Evolutionary conservation across 2,797 vertebrate species (phyloP), one percentile per base, ranked within the genome.

Genomic region (Intellagama lesueurii): DNA sequence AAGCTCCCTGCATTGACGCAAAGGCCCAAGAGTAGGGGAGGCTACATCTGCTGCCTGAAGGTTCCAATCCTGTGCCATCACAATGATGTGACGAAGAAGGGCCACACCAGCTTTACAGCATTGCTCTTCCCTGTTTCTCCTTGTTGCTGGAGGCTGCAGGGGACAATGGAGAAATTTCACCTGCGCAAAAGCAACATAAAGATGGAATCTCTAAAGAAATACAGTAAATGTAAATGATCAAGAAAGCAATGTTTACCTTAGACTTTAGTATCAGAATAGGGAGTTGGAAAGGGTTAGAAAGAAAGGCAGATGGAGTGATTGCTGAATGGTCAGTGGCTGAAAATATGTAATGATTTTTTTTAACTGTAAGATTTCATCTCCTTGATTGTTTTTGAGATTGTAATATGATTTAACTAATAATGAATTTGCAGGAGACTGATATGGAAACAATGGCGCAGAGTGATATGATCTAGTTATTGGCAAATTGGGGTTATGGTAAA

Each of bases 171-270:
- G 4, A 44, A 1, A 12, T 68, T 75, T 56, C 40, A 12, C 9
- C 56, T 85, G 16, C 66, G 32, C 26, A 84, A 69, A 81, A 82
- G 11, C 72, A 56, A 68, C 32, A 44, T 26, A 14, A 90, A 90
- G 72, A 30, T 44, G 70, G 56, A 82, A n/a, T 70, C 72, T 0
- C 84, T 77, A 17, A 26, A 76, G 44, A 90, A 86, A 86, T n/a
- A 90, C 11, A 40, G 79, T 70, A 86, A 90, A 90, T 81, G 84
- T 47, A 86, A 77, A 52, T 60, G 6, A 82, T 17, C 7, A n/a
- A 30, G 28, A 16, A 14, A 69, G 77, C 82, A 69, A 90, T 82
- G 68, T 17, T 87, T 90, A 70, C 26, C 32, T 56, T 86, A 56
- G n/a, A 47, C 69, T 52, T 77, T 83, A 77, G 8, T 75, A 35